Evolutionary conservation across 1,140 invertebrate genomes (phyloP), one percentile per base, ranked within the genome.

Genomic region (Eulimnadia texana): DNA sequence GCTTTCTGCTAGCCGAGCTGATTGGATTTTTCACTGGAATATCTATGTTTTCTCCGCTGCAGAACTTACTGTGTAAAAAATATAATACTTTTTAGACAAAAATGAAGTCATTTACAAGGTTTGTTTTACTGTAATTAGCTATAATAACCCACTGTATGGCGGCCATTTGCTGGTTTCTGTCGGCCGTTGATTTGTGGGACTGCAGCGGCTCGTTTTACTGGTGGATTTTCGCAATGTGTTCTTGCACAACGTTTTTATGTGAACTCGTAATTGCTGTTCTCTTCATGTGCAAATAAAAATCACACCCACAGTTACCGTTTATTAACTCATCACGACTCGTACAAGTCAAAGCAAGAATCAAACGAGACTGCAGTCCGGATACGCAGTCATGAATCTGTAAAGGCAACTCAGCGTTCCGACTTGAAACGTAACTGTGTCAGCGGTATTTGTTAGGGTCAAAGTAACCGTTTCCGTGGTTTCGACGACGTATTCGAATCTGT

Each of bases 161-260:
- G 22, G 55, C 55, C 0, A 22, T 57, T 10, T 28, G 16, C 2
- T 57, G 55, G 55, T 57, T 33, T 9, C 10, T 57, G 10, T 57
- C 55, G 25, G 27, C 27, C 13, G 20, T 57, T 57, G 55, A 57
- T 20, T 9, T 29, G 33, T 57, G 55, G 55, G 55, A 57, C 33
- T 57, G 55, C 27, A 29, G 27, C 19, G 20, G 16, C 9, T 33
- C 55, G 3, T 57, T 29, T 27, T 19, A 20, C 55, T 57, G 55
- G 55, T 57, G 33, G 27, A 2, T 57, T n/a, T 57, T 57, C 0
- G 2, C 22, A 22, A 1, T 57, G 6, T 57, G 55, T 33, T 28
- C 28, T 0, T 27, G 27, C 16, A 16, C 33, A 11, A 27, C 55
- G 0, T 33, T 57, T 10, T 19, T 20, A 25, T 33, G 27, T 6